These are phyloP conservation scores for Isotomurus palustris DNA, from an alignment of 2,888 invertebrate genomes.

Conservation along the genomic window DNA sequence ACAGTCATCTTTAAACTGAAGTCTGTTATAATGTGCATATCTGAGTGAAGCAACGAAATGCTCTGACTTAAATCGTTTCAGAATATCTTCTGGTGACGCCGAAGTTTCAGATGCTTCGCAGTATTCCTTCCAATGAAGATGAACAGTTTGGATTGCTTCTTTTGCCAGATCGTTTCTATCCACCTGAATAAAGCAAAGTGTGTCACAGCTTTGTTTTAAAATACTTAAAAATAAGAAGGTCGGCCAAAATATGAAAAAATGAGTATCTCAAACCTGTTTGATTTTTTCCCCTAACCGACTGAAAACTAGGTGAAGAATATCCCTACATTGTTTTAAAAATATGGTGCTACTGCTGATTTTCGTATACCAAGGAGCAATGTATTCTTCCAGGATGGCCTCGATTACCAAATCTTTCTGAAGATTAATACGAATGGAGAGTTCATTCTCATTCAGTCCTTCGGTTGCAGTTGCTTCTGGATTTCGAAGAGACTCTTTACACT, in stretches of 20 bases:
- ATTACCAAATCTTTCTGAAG: conserved; percentile 48
- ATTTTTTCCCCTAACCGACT: conserved; percentile 49
- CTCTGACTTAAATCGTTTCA: conserved; percentile 35
- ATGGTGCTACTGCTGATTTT: conserved; percentile 53
- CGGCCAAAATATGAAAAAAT: too few species aligned
- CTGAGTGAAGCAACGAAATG: neutral
- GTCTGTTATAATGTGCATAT: conserved; percentile 3
- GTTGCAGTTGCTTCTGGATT: neutral
- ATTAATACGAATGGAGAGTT: conserved; percentile 31
- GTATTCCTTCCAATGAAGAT: conserved; percentile 45
- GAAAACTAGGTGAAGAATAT: conserved; percentile 52
- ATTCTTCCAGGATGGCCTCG: conserved; percentile 53
- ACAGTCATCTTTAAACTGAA: neutral
- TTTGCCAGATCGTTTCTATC: conserved; percentile 41
- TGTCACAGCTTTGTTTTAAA: neutral
- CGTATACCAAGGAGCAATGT: conserved; percentile 55
- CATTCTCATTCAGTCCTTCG: conserved; percentile 16
- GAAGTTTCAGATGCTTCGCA: conserved; percentile 26
- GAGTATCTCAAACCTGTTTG: conserved; percentile 26
- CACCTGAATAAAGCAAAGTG: conserved; percentile 23
- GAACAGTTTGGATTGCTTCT: conserved; percentile 44
- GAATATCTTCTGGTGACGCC: conserved; percentile 15
- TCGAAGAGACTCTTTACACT: neutral
- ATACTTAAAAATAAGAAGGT: neutral
- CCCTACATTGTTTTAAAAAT: conserved; percentile 52